Evolutionary conservation across 1,140 invertebrate genomes (phyloP), one percentile per base, ranked within the genome.

Genomic region (Tetramorium simillimum): DNA sequence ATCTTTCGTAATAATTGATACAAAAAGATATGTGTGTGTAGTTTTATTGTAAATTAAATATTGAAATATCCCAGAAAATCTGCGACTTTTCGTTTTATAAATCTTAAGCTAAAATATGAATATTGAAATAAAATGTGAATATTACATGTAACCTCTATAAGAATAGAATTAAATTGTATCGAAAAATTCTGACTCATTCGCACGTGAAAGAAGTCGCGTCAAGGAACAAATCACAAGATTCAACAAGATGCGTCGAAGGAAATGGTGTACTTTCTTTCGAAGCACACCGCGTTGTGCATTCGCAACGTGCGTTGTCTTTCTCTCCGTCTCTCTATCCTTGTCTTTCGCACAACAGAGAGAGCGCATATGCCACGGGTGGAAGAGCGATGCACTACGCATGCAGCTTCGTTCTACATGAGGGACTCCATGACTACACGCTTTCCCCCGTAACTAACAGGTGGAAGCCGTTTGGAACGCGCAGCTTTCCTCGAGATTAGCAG

Each of bases 401-500:
- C 62, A 86, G 43, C 56, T 63, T 24, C 56, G 88, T 86, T 90
- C 88, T 86, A 81, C 88, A 86, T 76, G 85, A 90, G 88, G 62
- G 86, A 90, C 56, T 82, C 69, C 65, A 40, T 86, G 73, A 89
- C 88, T 78, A 82, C 88, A 89, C 88, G 88, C 89, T 90, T 90
- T 90, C 88, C 85, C 56, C 85, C 65, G 37, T 85, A 88, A 87
- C 89, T 90, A 90, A 90, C 89, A 89, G 88, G 88, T 89, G 89
- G 88, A 89, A 90, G 89, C 53, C 88, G 73, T 49, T 89, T 33
- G 63, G 51, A 86, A 89, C 76, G 77, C 75, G 73, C 88, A 87
- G 88, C 88, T 90, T 90, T 90, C 85, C 85, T 87, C 58, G 70
- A 84, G 89, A 90, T 90, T 90, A 90, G 78, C 88, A 90, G 85